These are phyloP conservation scores for Ormyrus nitidulus DNA, from an alignment of 2,888 invertebrate genomes.

Conservation along the genomic window DNA sequence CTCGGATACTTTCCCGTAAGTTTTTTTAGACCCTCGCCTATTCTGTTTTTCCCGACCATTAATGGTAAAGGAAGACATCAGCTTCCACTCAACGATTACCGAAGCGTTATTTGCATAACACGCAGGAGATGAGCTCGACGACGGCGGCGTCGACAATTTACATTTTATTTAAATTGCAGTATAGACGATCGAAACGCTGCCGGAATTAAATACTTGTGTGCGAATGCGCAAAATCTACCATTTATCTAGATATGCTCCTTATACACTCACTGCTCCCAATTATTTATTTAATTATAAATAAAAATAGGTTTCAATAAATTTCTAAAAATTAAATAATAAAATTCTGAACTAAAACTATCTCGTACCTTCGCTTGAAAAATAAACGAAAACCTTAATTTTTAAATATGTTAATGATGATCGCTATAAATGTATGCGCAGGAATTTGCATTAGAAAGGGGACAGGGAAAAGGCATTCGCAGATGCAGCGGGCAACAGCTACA, in stretches of 20 bases:
- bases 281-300: too few species aligned
- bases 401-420: too few species aligned
- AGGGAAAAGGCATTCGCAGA: not conserved
- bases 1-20: constrained; percentile 38
- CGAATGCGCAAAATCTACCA: constrained; percentile 28
- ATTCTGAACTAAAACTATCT: too few species aligned
- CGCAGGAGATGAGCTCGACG: constrained; percentile 61
- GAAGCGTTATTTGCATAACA: constrained; percentile 73
- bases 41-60: constrained; percentile 71
- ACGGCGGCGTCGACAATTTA: constrained; percentile 68
- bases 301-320: too few species aligned
- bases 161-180: constrained; percentile 75
- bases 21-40: constrained; percentile 60
- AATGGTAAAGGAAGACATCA: constrained; percentile 73
- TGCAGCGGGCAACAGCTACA: constrained; percentile 18
- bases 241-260: too few species aligned
- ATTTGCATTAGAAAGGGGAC: too few species aligned
- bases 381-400: too few species aligned
- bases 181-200: constrained; percentile 68
- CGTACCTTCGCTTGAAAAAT: too few species aligned
- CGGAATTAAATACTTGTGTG: constrained; percentile 66
- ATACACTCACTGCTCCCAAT: too few species aligned
- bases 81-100: constrained; percentile 75
- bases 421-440: too few species aligned
- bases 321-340: too few species aligned